Conservation (phyloP, 2,888 invertebrate genomes). For the Xiphydria camelus region DNA sequence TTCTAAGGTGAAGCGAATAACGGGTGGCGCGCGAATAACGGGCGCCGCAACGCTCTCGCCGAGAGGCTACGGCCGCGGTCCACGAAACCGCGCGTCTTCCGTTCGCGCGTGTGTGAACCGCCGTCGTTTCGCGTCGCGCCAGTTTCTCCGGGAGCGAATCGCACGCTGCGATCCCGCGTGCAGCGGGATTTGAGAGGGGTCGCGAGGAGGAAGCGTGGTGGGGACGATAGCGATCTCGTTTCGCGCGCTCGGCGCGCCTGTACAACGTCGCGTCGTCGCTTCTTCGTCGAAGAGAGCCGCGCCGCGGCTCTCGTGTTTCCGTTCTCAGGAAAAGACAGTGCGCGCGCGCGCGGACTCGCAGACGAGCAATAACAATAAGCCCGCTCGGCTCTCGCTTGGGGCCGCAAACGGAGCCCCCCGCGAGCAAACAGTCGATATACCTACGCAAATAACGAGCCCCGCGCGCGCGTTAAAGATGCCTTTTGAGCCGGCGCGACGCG, state of each 20-base stretch:
- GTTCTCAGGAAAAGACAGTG: no score
- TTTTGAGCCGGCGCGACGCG: slow-evolving; percentile 35
- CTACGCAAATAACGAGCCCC: slow-evolving; percentile 43
- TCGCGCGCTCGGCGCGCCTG: no score
- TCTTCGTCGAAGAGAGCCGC: no score
- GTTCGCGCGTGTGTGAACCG: neutral
- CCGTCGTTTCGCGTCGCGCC: neutral
- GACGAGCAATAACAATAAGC: no score
- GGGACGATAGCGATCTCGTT: no score
- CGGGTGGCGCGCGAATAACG: neutral
- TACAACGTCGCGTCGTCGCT: no score
- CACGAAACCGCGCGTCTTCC: neutral
- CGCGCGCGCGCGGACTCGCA: no score
- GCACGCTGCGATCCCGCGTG: neutral
- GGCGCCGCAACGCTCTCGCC: neutral
- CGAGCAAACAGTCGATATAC: slow-evolving; percentile 51
- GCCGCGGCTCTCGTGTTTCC: no score
- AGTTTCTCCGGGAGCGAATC: neutral
- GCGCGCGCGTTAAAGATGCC: slow-evolving; percentile 47
- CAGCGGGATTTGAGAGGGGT: no score
- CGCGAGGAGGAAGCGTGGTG: no score
- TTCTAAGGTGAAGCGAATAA: slow-evolving; percentile 30
- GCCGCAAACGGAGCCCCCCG: no score
- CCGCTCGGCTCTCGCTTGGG: no score
- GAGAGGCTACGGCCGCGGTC: neutral